Conservation (phyloP, 1,140 invertebrate species). For the Colletes gigas region DNA sequence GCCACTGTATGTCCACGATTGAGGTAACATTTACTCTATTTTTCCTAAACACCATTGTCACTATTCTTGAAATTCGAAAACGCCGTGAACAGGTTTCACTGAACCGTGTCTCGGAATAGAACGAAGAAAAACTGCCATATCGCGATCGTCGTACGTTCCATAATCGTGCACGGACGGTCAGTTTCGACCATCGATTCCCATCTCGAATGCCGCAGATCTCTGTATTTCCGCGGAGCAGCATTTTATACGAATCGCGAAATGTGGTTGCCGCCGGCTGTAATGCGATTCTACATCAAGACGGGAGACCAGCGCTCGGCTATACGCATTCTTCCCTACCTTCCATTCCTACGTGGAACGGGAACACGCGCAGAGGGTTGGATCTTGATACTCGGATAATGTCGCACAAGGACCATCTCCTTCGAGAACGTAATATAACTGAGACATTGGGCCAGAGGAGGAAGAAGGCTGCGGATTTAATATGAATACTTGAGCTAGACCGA, state of each 20-base stretch:
- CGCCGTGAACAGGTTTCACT: neutral
- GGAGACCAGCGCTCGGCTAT: constrained; percentile 20
- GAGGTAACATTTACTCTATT: too few species aligned
- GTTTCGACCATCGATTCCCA: constrained; percentile 36
- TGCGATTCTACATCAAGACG: constrained; percentile 50
- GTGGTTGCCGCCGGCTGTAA: constrained; percentile 36
- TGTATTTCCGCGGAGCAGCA: constrained; percentile 33
- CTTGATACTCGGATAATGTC: constrained; percentile 55
- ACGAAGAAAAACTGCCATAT: neutral
- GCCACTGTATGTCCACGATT: too few species aligned
- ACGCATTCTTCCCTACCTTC: constrained; percentile 40
- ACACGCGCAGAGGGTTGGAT: constrained; percentile 1
- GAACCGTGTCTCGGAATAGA: neutral
- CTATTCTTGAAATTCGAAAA: too few species aligned
- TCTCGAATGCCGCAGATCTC: constrained; percentile 17
- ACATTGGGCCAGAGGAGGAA: constrained; percentile 33
- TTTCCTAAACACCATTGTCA: too few species aligned
- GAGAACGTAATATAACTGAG: constrained; percentile 59
- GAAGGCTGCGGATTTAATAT: constrained; percentile 39
- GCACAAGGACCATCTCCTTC: constrained; percentile 41
- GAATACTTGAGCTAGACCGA: constrained; percentile 41
- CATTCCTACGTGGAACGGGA: neutral
- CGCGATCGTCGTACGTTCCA: neutral
- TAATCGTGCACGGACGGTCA: constrained; percentile 15
- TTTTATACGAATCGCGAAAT: constrained; percentile 43